Base-by-base conservation (phyloP, 2,797 vertebrate species). In the Crocodylus rhombifer region DNA sequence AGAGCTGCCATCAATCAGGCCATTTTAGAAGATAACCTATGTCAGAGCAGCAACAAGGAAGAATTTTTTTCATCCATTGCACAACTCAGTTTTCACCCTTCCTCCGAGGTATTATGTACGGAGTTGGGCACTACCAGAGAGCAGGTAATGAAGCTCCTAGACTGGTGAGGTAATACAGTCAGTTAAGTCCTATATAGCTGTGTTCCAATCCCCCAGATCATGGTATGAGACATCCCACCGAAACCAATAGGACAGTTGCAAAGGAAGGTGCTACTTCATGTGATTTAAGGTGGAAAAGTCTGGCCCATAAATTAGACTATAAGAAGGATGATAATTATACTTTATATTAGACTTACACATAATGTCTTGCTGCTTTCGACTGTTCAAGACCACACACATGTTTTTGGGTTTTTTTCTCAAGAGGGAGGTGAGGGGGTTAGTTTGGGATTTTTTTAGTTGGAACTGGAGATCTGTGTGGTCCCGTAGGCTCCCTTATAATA, bases 381-480 rank as follows among this genome's bases (percentile, higher is more conserved):
- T 96, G 81, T 94, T 96, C 93, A 94, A 96, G 98, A 98, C 97
- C 97, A 97, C 97, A 98, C 98, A 98, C 87, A 93, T 92, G 89
- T 93, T 95, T 95, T 93, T 95, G 87, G 65, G 80, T 56, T 73
- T 77, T 89, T 89, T 85, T 92, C 76, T 61, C 83, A 92, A 87
- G 92, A 82, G 88, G 91, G 93, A 92, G 91, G 91, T 90, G 92
- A 88, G 95, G 94, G 94, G 91, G 95, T 96, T 96, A 97, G 96
- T 96, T 95, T 97, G 94, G 82, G 95, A 96, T 96, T 96, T 97
- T 97, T 97, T 97, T 97, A 95, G 86, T 89, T 95, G 97, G 97
- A 97, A 95, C 78, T 0, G 86, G 95, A 98, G 97, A 96, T 98
- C 97, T 98, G 98, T 98, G 98, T 98, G 98, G 98, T 98, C 98